phyloP scores from a whole-genome alignment of 1,140 invertebrate species.

The Anagrus nilaparvatae region DNA sequence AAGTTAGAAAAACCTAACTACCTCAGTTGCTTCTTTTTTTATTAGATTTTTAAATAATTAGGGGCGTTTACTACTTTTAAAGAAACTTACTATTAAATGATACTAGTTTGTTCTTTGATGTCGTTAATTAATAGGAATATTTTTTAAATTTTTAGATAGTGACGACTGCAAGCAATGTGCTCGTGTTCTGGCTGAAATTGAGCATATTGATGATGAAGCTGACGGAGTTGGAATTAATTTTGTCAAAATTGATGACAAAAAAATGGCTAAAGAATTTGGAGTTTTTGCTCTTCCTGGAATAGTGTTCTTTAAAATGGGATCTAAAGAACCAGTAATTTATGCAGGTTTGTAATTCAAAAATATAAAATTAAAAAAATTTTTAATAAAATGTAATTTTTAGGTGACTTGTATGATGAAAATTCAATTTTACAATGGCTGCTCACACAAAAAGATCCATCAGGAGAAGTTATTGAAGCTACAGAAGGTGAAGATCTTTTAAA shows the following conservation, averaged over 20 bases:
- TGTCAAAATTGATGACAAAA: slow-evolving; percentile 82
- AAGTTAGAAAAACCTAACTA: no score
- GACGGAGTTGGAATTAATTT: slow-evolving; percentile 89
- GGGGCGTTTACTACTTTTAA: no score
- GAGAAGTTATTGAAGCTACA: slow-evolving; percentile 81
- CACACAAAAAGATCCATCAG: slow-evolving; percentile 81
- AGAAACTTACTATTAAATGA: no score
- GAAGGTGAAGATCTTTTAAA: slow-evolving; percentile 73
- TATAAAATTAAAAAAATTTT: no score
- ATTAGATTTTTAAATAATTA: no score
- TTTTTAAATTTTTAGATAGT: slow-evolving; percentile 59
- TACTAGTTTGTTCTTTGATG: no score
- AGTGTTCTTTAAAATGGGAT: slow-evolving; percentile 78
- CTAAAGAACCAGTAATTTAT: slow-evolving; percentile 87
- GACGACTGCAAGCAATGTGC: slow-evolving; percentile 90
- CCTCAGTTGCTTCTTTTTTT: no score
- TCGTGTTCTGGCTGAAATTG: slow-evolving; percentile 76
- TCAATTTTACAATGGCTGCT: slow-evolving; percentile 81
- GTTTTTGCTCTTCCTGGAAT: slow-evolving; percentile 83
- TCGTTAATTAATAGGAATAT: not conserved
- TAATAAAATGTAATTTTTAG: no score
- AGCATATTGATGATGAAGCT: slow-evolving; percentile 89
- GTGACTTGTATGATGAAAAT: slow-evolving; percentile 82
- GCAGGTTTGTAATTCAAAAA: no score
- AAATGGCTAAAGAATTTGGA: slow-evolving; percentile 75